A percentile compares a stretch with the other conserved stretches of the same genome.
Evolutionary conservation across 92 coral and sea anemone genomes (phyloP).

Genomic region (Zoanthus sociatus): DNA sequence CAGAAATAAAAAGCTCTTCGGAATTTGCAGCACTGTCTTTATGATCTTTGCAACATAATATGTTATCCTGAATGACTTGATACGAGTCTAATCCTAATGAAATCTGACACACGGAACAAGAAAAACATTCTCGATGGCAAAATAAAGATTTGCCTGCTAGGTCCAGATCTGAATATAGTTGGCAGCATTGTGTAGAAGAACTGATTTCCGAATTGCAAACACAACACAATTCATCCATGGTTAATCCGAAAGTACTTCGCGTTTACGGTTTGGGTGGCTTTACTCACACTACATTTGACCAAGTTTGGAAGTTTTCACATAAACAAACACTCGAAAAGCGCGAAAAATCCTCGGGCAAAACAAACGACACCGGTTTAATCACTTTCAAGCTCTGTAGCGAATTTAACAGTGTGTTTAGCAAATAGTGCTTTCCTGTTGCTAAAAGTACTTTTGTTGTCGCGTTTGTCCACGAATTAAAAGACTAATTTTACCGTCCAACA

Average conservation of each 20-base stretch:
- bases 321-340: conserved; percentile 10
- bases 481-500: not conserved
- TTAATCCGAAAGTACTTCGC: not conserved
- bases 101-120: conserved; percentile 47
- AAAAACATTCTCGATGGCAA: conserved; percentile 43
- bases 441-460: not conserved
- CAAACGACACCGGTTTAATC: not conserved
- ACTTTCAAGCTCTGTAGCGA: not conserved
- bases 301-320: conserved; percentile 37
- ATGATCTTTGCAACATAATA: conserved; percentile 24
- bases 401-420: not conserved
- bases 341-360: not conserved
- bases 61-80: conserved; percentile 34
- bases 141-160: not conserved
- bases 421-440: conserved; percentile 16
- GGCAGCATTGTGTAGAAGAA: not conserved
- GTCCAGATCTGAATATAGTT: not conserved
- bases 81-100: conserved; percentile 25
- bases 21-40: conserved; percentile 17
- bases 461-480: conserved; percentile 10
- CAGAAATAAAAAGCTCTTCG: conserved; percentile 29
- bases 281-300: not conserved
- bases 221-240: conserved; percentile 5
- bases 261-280: not conserved
- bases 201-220: conserved; percentile 18